phyloP scores from a whole-genome alignment of 2,888 invertebrate species.

The Eustalomyia histrio region DNA sequence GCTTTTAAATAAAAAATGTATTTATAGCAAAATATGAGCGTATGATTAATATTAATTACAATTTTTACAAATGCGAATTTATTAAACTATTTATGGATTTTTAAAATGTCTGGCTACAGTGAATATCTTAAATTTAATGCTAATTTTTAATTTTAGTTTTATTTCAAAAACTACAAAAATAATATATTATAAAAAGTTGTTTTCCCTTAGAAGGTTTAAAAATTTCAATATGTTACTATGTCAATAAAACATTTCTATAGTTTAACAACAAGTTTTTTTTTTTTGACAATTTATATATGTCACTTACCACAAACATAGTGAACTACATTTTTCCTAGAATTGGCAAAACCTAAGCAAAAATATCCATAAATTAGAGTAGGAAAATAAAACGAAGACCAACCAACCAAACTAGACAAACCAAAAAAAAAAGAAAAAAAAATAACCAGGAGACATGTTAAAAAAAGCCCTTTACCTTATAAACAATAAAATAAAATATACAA shows the following conservation, averaged over 20 bases:
- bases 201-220: not conserved
- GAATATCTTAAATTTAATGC: too few relatives aligned
- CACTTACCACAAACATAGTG: constrained; percentile 28
- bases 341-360: not conserved
- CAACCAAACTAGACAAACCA: constrained; percentile 2
- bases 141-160: too few relatives aligned
- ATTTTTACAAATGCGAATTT: too few relatives aligned
- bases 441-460: too few relatives aligned
- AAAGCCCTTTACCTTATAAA: constrained; percentile 30
- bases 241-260: constrained; percentile 26
- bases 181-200: too few relatives aligned
- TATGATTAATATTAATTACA: too few relatives aligned
- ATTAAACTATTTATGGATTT: too few relatives aligned
- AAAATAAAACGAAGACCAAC: constrained; percentile 32
- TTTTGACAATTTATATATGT: not conserved
- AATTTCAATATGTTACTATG: constrained; percentile 15
- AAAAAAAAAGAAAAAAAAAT: not conserved
- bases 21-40: too few relatives aligned
- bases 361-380: constrained; percentile 38
- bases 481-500: constrained; percentile 11
- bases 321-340: constrained; percentile 51
- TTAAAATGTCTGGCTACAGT: too few relatives aligned
- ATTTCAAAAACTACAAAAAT: too few relatives aligned
- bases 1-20: too few relatives aligned
- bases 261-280: constrained; percentile 5